Percentiles rank a stretch among this genome's conserved stretches.
phyloP scores from a whole-genome alignment of 2,797 vertebrate species.

The Aplochiton taeniatus region DNA sequence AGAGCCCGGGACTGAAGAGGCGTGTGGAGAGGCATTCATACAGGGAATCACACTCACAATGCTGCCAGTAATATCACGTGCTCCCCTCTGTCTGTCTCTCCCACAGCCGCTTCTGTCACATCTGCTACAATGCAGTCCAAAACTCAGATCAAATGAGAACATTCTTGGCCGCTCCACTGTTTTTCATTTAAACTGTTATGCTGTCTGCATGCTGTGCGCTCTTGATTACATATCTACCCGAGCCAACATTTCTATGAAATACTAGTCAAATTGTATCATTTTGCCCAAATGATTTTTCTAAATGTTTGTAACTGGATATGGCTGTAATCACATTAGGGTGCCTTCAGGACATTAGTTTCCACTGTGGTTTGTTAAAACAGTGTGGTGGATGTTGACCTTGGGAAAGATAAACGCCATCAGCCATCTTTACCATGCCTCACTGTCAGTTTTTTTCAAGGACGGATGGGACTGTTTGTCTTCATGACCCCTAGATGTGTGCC shows the following conservation, averaged over 20 bases:
- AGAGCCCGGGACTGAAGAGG: conserved; percentile 25
- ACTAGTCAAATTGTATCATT: too few relatives aligned
- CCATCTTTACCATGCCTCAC: conserved; percentile 6
- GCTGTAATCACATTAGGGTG: too few relatives aligned
- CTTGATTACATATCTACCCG: too few relatives aligned
- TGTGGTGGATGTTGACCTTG: conserved; percentile 10
- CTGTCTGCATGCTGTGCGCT: not conserved
- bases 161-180: conserved; percentile 9
- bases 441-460: conserved; percentile 3
- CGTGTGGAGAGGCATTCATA: conserved; percentile 41
- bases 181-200: not conserved
- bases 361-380: conserved; percentile 19
- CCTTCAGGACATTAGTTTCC: not conserved
- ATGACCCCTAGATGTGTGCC: conserved; percentile 5
- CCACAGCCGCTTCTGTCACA: conserved; percentile 35
- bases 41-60: conserved; percentile 36
- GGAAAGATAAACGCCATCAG: conserved; percentile 19
- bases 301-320: too few relatives aligned
- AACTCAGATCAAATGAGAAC: conserved; percentile 34
- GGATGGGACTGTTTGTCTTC: not conserved
- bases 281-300: too few relatives aligned
- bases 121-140: conserved; percentile 45
- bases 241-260: too few relatives aligned
- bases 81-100: conserved; percentile 23
- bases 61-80: conserved; percentile 47